Evolutionary conservation across 2,797 vertebrate species (phyloP).

Genomic region (Amblyopsis hoosieri): DNA sequence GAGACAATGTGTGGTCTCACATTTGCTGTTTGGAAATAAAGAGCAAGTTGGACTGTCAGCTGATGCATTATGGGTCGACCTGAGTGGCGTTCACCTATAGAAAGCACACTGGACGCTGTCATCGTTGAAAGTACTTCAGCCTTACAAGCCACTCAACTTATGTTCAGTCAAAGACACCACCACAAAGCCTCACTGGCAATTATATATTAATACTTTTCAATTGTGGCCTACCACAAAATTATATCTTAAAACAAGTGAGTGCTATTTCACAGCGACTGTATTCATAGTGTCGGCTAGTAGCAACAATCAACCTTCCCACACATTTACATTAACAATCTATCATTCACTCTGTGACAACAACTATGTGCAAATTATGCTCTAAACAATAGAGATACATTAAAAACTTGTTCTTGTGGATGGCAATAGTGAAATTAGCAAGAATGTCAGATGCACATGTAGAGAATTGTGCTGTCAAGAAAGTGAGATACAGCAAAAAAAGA

Average conservation of each 20-base stretch:
- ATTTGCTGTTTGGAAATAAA: conserved; percentile 76
- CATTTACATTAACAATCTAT: too few species aligned
- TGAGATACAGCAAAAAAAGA: too few species aligned
- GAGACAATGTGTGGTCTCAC: conserved; percentile 71
- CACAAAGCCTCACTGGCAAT: conserved; percentile 51
- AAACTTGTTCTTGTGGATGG: too few species aligned
- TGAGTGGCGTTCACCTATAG: conserved; percentile 74
- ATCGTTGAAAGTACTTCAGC: conserved; percentile 53
- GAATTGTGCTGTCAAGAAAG: too few species aligned
- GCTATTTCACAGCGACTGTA: conserved; percentile 45
- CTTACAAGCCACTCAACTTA: conserved; percentile 36
- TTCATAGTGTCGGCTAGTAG: neutral
- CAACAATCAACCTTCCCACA: too few species aligned
- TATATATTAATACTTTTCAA: conserved; percentile 51
- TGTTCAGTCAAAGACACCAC: conserved; percentile 33
- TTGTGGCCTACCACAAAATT: conserved; percentile 65
- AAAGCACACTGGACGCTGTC: conserved; percentile 61
- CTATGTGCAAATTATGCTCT: too few species aligned
- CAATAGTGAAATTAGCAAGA: too few species aligned
- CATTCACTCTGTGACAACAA: too few species aligned
- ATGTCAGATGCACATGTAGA: too few species aligned
- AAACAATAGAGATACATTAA: too few species aligned
- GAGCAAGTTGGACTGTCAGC: conserved; percentile 62
- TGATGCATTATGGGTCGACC: conserved; percentile 72
- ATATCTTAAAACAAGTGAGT: conserved; percentile 44